Evolutionary conservation across 2,797 vertebrate species (phyloP), one percentile per base, ranked within the genome.

Genomic region (Enteromius thamalakanensis): DNA sequence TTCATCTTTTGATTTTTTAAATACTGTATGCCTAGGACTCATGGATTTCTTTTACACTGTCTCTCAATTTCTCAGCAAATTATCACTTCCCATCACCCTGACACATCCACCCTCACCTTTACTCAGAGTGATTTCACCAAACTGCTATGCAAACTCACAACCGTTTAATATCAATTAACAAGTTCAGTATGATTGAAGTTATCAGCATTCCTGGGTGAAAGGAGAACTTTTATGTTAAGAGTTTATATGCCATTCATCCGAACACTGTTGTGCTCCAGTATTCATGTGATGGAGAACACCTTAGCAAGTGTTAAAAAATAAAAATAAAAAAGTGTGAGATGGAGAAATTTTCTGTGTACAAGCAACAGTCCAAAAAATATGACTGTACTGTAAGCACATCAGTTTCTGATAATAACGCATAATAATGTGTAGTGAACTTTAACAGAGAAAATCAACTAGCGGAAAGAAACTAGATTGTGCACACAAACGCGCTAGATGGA

Each of bases 401-500:
- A 34, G 62, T 81, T 78, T 34, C 71, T 71, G 26, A 76, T 70
- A 71, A 77, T 64, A 47, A 85, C 49, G 53, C 42, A 65, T 55
- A 72, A 19, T 72, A 72, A 32, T 72, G 72, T n/a, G 58, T 11
- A 34, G 26, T n/a, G 51, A 77, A 58, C 32, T 74, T 34, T 26
- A 79, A 76, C 29, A 65, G 37, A 80, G 40, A 60, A 64, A 68
- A 37, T 76, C n/a, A 79, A 53, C 51, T 40, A 62, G 55, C 12
- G 47, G 60, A 64, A 69, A 55, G 69, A 60, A 45, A 69, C 6
- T 9, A 75, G 11, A 76, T 19, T 9, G 51, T 47, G 49, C 37
- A 32, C 49, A 81, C 37, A 81, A 75, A 81, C 51, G 21, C 6
- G 17, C 40, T 62, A 77, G 47, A 75, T 26, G 75, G 51, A 81